These are phyloP conservation scores for Gallinago paraguaiae DNA, from an alignment of 2,113 vertebrate genomes.

Conservation along the genomic window DNA sequence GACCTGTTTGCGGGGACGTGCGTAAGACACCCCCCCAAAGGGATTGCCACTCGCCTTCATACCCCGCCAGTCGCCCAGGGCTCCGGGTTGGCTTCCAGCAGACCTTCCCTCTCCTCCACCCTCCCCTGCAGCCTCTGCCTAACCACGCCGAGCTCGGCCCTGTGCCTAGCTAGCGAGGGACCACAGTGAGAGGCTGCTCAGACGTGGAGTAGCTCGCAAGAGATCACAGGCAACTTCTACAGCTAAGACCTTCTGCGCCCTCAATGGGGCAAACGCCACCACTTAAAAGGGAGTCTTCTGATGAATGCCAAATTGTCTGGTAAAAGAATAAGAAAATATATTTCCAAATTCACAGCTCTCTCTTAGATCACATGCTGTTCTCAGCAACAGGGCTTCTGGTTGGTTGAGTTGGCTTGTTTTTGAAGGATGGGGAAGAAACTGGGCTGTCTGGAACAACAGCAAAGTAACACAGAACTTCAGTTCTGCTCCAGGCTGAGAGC, in stretches of 20 bases:
- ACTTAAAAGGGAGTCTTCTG: not conserved
- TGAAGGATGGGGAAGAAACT: not conserved
- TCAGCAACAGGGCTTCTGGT: not conserved
- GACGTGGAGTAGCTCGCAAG: not conserved
- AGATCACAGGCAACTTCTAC: not conserved
- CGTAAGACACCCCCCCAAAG: not conserved
- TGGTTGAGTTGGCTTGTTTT: not conserved
- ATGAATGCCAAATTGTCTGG: not conserved
- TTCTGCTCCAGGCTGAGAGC: not conserved
- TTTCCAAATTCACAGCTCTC: not conserved
- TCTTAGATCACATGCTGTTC: not conserved
- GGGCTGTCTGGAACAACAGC: not conserved
- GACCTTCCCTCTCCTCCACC: not conserved
- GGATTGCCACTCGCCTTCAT: not conserved
- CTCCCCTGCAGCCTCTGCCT: not conserved
- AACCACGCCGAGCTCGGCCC: not conserved
- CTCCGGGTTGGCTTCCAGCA: not conserved
- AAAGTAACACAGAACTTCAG: not conserved
- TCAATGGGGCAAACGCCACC: not conserved
- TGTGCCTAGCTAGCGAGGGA: fast-evolving
- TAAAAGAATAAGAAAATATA: not conserved
- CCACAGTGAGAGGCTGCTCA: not conserved
- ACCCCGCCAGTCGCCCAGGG: not conserved
- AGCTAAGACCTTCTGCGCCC: not conserved
- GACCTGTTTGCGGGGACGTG: not conserved